Conservation (phyloP, 2,888 invertebrate genomes). For the Macaria liturata region DNA sequence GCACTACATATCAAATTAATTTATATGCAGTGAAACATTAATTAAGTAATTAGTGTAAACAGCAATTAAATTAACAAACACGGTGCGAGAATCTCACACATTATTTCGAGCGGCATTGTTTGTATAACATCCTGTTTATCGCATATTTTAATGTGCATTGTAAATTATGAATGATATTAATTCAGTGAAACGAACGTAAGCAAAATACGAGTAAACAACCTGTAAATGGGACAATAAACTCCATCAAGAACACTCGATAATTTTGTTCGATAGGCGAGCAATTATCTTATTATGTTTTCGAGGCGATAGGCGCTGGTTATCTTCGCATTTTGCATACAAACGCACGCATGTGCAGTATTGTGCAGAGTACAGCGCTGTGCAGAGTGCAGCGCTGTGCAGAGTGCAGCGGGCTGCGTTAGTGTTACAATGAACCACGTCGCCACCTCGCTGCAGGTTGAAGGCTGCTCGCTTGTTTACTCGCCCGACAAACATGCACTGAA, state of each 20-base stretch:
- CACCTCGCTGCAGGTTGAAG: slow-evolving; percentile 39
- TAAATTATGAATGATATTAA: slow-evolving; percentile 49
- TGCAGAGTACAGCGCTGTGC: slow-evolving; percentile 24
- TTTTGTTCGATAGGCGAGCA: slow-evolving; percentile 63
- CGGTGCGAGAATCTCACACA: slow-evolving; percentile 13
- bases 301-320: slow-evolving; percentile 54
- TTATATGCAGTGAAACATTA: too few relatives aligned
- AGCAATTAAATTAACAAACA: slow-evolving; percentile 15
- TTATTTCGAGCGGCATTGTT: slow-evolving; percentile 30
- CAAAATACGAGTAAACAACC: slow-evolving; percentile 67
- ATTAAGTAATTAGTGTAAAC: not conserved
- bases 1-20: too few relatives aligned
- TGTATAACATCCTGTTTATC: slow-evolving; percentile 33
- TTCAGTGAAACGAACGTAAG: slow-evolving; percentile 52
- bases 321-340: slow-evolving; percentile 56
- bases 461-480: slow-evolving; percentile 27
- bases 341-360: slow-evolving; percentile 42
- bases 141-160: slow-evolving; percentile 39
- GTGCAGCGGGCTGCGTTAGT: slow-evolving; percentile 32
- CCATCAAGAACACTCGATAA: slow-evolving; percentile 71
- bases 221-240: slow-evolving; percentile 75
- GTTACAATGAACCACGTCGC: slow-evolving; percentile 38
- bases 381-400: slow-evolving; percentile 22
- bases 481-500: slow-evolving; percentile 12
- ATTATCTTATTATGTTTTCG: slow-evolving; percentile 70